Percentiles rank a stretch among this genome's conserved stretches.
phyloP scores from a whole-genome alignment of 2,113 vertebrate species.

The Beaufortia kweichowensis region DNA sequence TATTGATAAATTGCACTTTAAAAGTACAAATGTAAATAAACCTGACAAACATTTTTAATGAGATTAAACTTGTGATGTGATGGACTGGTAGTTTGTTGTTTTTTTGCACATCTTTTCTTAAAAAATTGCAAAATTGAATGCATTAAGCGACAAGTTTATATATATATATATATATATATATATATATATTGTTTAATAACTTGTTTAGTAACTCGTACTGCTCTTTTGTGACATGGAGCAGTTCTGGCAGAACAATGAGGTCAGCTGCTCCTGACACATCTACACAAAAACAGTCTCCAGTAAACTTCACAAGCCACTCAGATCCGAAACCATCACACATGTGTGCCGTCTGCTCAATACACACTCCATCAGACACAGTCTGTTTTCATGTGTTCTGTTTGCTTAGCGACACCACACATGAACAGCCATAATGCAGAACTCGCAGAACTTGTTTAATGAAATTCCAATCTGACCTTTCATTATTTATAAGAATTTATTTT shows the following conservation, averaged over 20 bases:
- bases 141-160: no score
- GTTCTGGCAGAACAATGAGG: conserved; percentile 68
- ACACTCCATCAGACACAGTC: conserved; percentile 22
- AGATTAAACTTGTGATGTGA: neutral
- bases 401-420: no score
- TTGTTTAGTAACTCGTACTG: neutral
- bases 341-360: conserved; percentile 52
- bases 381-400: neutral
- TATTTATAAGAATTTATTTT: no score
- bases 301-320: conserved; percentile 48
- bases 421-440: no score
- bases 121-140: no score
- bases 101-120: conserved; percentile 41
- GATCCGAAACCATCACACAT: conserved; percentile 46
- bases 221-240: conserved; percentile 60
- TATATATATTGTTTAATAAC: neutral
- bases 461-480: no score
- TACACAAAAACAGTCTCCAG: conserved; percentile 64
- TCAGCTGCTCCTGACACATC: conserved; percentile 74
- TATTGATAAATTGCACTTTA: conserved; percentile 32
- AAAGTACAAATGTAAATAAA: neutral
- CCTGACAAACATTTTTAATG: neutral
- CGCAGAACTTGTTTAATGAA: no score
- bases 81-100: conserved; percentile 52
- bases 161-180: no score